Base-by-base conservation (phyloP, 2,113 vertebrate genomes). In the Prochilodus magdalenae region DNA sequence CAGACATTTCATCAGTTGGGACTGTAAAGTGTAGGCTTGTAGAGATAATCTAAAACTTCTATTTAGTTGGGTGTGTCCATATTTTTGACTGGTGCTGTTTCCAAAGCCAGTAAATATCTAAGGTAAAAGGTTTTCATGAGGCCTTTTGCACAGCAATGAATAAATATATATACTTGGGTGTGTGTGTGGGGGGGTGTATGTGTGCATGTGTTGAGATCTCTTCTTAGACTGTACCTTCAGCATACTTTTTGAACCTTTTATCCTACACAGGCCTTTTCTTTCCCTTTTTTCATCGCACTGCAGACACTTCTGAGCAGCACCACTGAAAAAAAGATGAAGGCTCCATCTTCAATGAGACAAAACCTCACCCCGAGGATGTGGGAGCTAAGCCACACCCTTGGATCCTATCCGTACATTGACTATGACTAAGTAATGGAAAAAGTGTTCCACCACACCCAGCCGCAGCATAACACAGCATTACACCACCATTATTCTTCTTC, bases 341-440 rank as follows among this genome's bases (percentile, higher is more conserved):
- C 30, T 63, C 47, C n/a, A 29, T 70, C 77, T 57, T 51, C 70
- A 82, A 62, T 29, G 20, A 10, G 36, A 72, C 62, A 75, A 76
- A 83, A 47, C 73, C 74, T 57, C 62, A 29, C 51, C 49, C 77
- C 29, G 73, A 83, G 60, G 84, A 77, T 77, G 81, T 55, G 44
- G 10, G 65, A 82, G 30, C 57, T 66, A 11, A 59, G 73, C 26
- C 76, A 83, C 81, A 73, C 81, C 77, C 81, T 77, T 83, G 66
- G 59, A 80, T 70, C 44, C 53, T 73, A 49, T 80, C 77, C 49
- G 47, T 44, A 24, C 20, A 78, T 70, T 82, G 36, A 73, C 33
- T 44, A 51, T 60, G 75, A 82, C 27, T 66, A 74, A 83, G 70
- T 49, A 26, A 62, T 77, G 44, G 20, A 77, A 75, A 77, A 74